phyloP scores from a whole-genome alignment of 1,140 invertebrate genomes.

The Monomorium pharaonis region DNA sequence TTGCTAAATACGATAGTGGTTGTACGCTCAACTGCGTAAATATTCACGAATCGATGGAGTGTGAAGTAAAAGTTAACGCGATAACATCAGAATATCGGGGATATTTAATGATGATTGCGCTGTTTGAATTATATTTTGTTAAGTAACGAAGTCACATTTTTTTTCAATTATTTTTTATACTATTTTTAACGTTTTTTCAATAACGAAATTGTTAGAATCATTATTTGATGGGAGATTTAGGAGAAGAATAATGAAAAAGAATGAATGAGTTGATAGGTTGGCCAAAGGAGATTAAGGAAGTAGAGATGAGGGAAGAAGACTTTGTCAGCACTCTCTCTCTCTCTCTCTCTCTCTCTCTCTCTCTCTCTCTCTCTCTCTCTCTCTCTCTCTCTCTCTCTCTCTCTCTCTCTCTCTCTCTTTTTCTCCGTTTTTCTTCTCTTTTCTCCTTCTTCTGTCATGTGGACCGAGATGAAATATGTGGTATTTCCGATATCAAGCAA shows the following conservation, averaged over 20 bases:
- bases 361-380: too few relatives aligned
- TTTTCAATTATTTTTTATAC: neutral
- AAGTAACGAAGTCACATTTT: neutral
- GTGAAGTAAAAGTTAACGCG: neutral
- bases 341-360: too few relatives aligned
- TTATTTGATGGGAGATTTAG: slow-evolving; percentile 45
- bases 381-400: too few relatives aligned
- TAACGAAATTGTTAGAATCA: slow-evolving; percentile 41
- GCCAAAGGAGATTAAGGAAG: slow-evolving; percentile 61
- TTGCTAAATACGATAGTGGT: neutral
- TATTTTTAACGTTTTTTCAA: neutral
- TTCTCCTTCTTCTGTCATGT: neutral
- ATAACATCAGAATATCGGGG: neutral
- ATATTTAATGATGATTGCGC: neutral
- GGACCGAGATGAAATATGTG: slow-evolving; percentile 56
- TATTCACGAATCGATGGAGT: neutral
- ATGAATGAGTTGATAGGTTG: slow-evolving; percentile 59
- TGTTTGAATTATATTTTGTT: neutral
- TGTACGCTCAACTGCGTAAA: neutral
- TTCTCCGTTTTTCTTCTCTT: neutral
- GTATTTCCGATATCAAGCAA: slow-evolving; percentile 37
- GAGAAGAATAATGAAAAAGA: slow-evolving; percentile 56
- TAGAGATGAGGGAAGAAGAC: slow-evolving; percentile 9
- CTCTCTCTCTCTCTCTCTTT: neutral
- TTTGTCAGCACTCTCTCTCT: slow-evolving; percentile 62